Conservation (phyloP, 2,113 vertebrate genomes). For the Synchiropus splendidus region DNA sequence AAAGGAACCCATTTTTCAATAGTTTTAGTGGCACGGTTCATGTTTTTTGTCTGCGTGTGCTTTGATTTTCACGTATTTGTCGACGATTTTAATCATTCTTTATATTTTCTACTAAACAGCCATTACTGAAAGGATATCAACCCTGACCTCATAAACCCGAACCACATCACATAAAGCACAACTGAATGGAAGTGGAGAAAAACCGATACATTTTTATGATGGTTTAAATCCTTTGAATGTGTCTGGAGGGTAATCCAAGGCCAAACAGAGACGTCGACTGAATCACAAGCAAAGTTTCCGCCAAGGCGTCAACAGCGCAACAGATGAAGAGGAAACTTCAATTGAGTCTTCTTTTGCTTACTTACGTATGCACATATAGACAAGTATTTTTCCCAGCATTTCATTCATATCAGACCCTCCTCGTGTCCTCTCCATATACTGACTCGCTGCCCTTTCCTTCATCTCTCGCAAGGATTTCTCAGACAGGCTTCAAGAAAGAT, state of each 20-base stretch:
- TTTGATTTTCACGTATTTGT: too few species aligned
- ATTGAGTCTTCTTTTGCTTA: slow-evolving; percentile 36
- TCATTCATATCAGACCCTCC: slow-evolving; percentile 50
- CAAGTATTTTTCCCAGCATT: slow-evolving; percentile 44
- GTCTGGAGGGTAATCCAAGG: slow-evolving; percentile 4
- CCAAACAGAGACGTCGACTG: slow-evolving; percentile 5
- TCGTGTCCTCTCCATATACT: slow-evolving; percentile 44
- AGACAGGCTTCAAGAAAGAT: slow-evolving; percentile 51
- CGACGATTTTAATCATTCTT: too few species aligned
- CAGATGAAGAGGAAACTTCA: slow-evolving; percentile 35
- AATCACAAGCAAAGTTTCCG: slow-evolving; percentile 19
- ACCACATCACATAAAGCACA: too few species aligned
- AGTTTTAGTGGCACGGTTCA: too few species aligned
- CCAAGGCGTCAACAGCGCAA: slow-evolving; percentile 14
- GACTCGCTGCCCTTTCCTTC: slow-evolving; percentile 57
- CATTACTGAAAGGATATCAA: too few species aligned
- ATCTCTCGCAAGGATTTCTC: slow-evolving; percentile 53
- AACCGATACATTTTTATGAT: too few species aligned
- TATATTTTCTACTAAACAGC: too few species aligned
- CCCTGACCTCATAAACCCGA: too few species aligned
- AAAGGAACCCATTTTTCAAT: too few species aligned
- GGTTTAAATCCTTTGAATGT: slow-evolving; percentile 9
- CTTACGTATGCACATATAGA: slow-evolving; percentile 67
- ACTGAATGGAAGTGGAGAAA: too few species aligned
- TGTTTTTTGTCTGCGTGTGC: too few species aligned